These are phyloP conservation scores for Caenorhabditis zanzibari DNA, from an alignment of 2,888 invertebrate species.

Conservation along the genomic window DNA sequence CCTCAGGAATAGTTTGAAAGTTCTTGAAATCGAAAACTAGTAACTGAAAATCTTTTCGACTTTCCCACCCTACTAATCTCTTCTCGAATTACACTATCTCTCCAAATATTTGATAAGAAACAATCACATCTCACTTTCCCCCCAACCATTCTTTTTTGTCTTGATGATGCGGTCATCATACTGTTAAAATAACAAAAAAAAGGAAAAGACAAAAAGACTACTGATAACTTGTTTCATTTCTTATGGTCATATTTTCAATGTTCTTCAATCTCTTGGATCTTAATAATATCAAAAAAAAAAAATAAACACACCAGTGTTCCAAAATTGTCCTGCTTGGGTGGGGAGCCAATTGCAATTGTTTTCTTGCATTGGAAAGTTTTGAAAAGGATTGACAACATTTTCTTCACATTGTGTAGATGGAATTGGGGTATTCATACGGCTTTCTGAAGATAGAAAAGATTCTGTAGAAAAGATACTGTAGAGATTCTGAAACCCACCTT, in stretches of 20 bases:
- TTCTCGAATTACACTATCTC: constrained; percentile 6
- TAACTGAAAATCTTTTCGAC: too few relatives aligned
- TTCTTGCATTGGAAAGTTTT: not conserved
- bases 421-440: constrained; percentile 55
- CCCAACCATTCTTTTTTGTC: constrained; percentile 9
- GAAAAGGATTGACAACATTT: not conserved
- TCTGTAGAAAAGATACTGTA: not conserved
- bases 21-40: too few relatives aligned
- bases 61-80: not conserved
- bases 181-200: constrained; percentile 53
- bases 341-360: constrained; percentile 4
- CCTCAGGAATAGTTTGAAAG: too few relatives aligned
- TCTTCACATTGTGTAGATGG: constrained; percentile 8
- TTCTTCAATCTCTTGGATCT: constrained; percentile 15
- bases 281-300: constrained; percentile 5
- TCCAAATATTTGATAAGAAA: not conserved
- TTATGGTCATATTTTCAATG: constrained; percentile 4
- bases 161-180: constrained; percentile 33
- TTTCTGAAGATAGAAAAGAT: constrained; percentile 25
- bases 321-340: constrained; percentile 1
- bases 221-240: constrained; percentile 49
- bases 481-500: constrained; percentile 3
- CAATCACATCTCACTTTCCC: constrained; percentile 14
- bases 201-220: not conserved
- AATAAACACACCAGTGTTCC: constrained; percentile 27